A percentile compares a stretch with the other conserved stretches of the same genome.
Conservation (phyloP, 1,140 invertebrate species). For the Scaptomyza hsui region DNA sequence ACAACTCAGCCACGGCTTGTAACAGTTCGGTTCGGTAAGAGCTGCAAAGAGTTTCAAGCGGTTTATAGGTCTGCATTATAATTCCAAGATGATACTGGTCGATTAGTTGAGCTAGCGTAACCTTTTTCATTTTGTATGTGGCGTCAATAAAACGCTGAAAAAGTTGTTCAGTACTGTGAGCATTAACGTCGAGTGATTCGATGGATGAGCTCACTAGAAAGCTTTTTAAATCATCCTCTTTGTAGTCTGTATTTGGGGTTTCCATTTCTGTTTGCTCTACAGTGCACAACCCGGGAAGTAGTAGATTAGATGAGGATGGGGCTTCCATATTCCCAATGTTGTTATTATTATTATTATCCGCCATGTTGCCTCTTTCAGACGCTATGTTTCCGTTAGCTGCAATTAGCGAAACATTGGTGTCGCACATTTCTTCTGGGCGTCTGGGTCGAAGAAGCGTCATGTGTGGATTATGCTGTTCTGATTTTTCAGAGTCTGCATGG, state of each 20-base stretch:
- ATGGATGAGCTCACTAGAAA: constrained; percentile 10
- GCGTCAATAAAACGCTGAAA: not conserved
- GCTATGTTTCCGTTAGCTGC: no score
- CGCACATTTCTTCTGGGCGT: no score
- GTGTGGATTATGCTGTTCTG: no score
- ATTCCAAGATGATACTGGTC: constrained; percentile 22
- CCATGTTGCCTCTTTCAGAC: not conserved
- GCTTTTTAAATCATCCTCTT: constrained; percentile 1
- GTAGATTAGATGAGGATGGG: not conserved
- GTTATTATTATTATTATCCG: not conserved
- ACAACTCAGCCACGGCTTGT: constrained; percentile 6
- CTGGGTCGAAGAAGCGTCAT: no score
- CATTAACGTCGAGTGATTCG: not conserved
- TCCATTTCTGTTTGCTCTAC: not conserved
- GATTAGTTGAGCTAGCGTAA: constrained; percentile 22
- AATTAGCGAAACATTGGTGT: no score
- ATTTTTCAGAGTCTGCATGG: no score
- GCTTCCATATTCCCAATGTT: not conserved
- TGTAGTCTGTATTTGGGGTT: not conserved
- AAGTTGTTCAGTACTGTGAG: not conserved
- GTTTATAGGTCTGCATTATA: constrained; percentile 20
- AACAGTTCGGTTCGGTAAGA: constrained; percentile 3
- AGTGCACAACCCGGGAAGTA: not conserved
- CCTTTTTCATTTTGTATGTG: not conserved
- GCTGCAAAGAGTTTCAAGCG: constrained; percentile 1